These are phyloP conservation scores for Colletes latitarsis DNA, from an alignment of 1,140 invertebrate genomes.

Conservation along the genomic window DNA sequence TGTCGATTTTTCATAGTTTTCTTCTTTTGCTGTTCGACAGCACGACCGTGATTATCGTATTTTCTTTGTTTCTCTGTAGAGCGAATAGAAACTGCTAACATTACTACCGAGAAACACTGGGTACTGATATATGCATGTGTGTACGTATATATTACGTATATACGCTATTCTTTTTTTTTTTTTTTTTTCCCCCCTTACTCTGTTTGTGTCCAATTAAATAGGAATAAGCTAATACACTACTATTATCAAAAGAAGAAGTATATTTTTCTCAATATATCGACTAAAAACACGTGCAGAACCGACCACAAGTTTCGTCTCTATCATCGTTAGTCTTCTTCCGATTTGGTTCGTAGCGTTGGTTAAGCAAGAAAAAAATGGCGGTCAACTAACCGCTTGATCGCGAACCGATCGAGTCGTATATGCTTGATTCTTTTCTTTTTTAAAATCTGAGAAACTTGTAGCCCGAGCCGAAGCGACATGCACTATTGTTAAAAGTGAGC, in stretches of 20 bases:
- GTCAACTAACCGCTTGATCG: not conserved
- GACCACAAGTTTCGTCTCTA: slow-evolving; percentile 48
- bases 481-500: slow-evolving; percentile 82
- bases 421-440: not conserved
- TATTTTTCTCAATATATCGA: slow-evolving; percentile 22
- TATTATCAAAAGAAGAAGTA: slow-evolving; percentile 36
- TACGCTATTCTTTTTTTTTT: not conserved
- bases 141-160: slow-evolving; percentile 32
- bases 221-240: slow-evolving; percentile 40
- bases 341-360: not conserved
- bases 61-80: not conserved
- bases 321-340: not conserved
- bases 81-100: not conserved
- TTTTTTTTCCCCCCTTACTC: not conserved
- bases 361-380: not conserved
- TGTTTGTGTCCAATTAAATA: slow-evolving; percentile 5
- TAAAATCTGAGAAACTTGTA: slow-evolving; percentile 73
- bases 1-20: slow-evolving; percentile 12
- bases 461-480: slow-evolving; percentile 74
- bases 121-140: slow-evolving; percentile 30
- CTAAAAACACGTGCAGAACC: slow-evolving; percentile 50
- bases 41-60: not conserved
- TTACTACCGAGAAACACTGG: slow-evolving; percentile 1
- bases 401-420: not conserved
- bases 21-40: not conserved